Evolutionary conservation across 2,888 invertebrate species (phyloP).

Genomic region (Lobophora halterata): DNA sequence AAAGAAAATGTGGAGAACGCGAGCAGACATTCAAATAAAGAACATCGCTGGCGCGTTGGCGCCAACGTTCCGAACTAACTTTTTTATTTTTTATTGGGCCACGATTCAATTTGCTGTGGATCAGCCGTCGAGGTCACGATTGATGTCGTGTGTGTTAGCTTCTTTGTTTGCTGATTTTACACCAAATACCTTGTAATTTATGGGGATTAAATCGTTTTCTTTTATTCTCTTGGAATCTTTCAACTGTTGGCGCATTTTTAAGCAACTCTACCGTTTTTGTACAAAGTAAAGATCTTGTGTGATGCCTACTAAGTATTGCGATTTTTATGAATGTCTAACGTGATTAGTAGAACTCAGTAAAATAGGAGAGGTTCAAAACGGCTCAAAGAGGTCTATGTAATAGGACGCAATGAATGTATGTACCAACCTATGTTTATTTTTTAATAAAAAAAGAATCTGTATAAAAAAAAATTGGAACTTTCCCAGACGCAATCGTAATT

Average conservation of each 20-base stretch:
- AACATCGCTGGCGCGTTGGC: conserved; percentile 71
- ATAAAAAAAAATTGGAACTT: too few relatives aligned
- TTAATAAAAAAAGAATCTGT: too few relatives aligned
- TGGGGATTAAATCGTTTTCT: conserved; percentile 4
- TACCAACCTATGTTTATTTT: too few relatives aligned
- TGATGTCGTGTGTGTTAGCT: conserved; percentile 42
- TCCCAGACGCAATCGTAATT: background rate
- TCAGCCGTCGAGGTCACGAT: conserved; percentile 59
- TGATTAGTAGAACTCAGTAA: too few relatives aligned
- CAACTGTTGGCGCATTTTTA: conserved; percentile 3
- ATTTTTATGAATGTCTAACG: too few relatives aligned
- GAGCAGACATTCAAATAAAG: conserved; percentile 70
- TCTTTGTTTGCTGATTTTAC: conserved; percentile 32
- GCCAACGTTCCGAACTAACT: conserved; percentile 73
- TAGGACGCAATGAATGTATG: too few relatives aligned
- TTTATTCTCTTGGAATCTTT: conserved; percentile 1
- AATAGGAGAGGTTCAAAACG: too few relatives aligned
- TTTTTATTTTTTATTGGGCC: conserved; percentile 55
- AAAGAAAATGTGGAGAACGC: conserved; percentile 42
- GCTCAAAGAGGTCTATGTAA: too few relatives aligned
- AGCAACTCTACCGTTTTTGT: too few relatives aligned
- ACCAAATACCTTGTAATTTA: conserved; percentile 21
- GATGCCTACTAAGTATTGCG: too few relatives aligned
- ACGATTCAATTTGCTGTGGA: conserved; percentile 73
- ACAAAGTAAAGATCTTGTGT: too few relatives aligned